Conservation (phyloP, 1,140 invertebrate species). For the Macrobrachium nipponense region DNA sequence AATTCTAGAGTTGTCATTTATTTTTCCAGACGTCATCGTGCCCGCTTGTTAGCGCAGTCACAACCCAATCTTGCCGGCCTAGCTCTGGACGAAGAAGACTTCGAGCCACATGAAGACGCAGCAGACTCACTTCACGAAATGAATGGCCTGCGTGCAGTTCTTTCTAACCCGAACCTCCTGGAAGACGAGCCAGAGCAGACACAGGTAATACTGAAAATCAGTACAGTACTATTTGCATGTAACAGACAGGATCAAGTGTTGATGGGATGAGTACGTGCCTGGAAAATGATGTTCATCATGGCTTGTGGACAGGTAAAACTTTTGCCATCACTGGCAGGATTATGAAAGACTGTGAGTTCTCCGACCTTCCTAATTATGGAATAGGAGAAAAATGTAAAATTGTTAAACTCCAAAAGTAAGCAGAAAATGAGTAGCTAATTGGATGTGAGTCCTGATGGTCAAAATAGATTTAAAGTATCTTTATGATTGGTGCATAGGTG, state of each 20-base stretch:
- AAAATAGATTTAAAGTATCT: no score
- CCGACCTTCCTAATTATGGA: no score
- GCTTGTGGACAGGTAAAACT: no score
- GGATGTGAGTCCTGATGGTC: no score
- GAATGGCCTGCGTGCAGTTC: slow-evolving; percentile 61
- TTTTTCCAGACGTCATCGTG: slow-evolving; percentile 69
- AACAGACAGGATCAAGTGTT: not conserved
- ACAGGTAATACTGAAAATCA: slow-evolving; percentile 28
- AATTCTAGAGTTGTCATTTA: not conserved
- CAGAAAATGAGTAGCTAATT: no score
- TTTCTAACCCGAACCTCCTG: slow-evolving; percentile 66
- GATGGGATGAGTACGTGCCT: no score
- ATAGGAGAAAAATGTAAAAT: no score
- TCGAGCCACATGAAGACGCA: slow-evolving; percentile 67
- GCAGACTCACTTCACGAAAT: slow-evolving; percentile 64
- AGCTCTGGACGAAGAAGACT: slow-evolving; percentile 68
- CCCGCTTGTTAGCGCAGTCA: slow-evolving; percentile 69
- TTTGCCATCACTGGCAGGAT: no score
- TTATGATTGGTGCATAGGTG: no score
- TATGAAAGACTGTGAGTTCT: no score
- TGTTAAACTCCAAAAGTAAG: no score
- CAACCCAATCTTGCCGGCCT: slow-evolving; percentile 70
- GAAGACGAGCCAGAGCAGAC: slow-evolving; percentile 56
- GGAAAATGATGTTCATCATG: no score
- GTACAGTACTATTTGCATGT: not conserved